Conservation (phyloP, 2,888 invertebrate species). For the Tortrix viridana region DNA sequence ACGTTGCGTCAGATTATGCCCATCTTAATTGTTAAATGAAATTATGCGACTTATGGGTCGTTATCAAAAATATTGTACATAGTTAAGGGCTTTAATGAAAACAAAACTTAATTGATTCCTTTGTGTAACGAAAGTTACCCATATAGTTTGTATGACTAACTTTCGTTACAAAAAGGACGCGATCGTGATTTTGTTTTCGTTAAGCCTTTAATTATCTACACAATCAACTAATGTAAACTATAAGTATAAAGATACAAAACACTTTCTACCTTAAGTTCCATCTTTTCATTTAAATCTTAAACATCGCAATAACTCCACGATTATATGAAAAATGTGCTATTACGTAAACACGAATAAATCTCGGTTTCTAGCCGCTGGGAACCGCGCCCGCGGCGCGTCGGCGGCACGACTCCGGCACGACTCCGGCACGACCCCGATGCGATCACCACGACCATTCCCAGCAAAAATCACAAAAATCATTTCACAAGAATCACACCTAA, state of each 20-base stretch:
- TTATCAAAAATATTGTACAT: too few species aligned
- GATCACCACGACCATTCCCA: slow-evolving; percentile 52
- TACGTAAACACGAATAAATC: slow-evolving; percentile 48
- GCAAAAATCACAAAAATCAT: slow-evolving; percentile 23
- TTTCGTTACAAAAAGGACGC: too few species aligned
- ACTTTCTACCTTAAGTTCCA: neutral
- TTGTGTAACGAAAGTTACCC: too few species aligned
- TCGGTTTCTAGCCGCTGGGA: slow-evolving; percentile 39
- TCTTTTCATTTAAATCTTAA: slow-evolving; percentile 11
- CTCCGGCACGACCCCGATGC: slow-evolving; percentile 57
- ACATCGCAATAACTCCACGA: slow-evolving; percentile 18
- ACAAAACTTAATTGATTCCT: too few species aligned
- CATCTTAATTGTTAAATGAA: slow-evolving; percentile 4
- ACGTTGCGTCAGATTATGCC: slow-evolving; percentile 16
- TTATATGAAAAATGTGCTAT: slow-evolving; percentile 39
- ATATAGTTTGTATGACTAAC: too few species aligned
- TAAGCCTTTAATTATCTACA: too few species aligned
- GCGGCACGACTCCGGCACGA: slow-evolving; percentile 57
- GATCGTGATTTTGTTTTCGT: too few species aligned
- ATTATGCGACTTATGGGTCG: slow-evolving; percentile 11
- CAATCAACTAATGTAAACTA: too few species aligned
- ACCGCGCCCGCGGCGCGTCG: slow-evolving; percentile 43
- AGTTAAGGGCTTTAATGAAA: too few species aligned
- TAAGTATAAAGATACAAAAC: too few species aligned
- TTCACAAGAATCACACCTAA: slow-evolving; percentile 11